Conservation (phyloP, 2,888 invertebrate species). For the Bedellia somnulentella region DNA sequence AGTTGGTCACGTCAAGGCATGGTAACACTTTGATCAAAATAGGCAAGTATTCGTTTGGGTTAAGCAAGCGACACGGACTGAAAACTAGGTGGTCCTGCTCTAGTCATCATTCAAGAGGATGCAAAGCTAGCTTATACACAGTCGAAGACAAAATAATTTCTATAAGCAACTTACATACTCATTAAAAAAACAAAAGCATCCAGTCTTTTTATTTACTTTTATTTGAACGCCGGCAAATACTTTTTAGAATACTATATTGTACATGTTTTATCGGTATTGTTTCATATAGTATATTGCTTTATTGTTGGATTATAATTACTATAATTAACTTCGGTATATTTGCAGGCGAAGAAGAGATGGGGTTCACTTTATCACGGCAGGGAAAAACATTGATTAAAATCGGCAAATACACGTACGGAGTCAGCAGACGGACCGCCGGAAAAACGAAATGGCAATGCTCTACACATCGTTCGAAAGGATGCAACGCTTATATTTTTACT, state of each 20-base stretch:
- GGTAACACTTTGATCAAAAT: conserved; percentile 7
- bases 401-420: conserved; percentile 12
- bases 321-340: too few species aligned
- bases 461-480: conserved; percentile 7
- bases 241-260: not conserved
- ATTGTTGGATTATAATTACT: too few species aligned
- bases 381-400: not conserved
- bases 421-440: too few species aligned
- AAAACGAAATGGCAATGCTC: conserved; percentile 9
- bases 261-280: not conserved
- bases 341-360: not conserved
- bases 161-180: too few species aligned
- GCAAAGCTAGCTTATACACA: conserved; percentile 9
- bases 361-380: not conserved
- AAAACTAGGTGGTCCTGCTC: conserved; percentile 12
- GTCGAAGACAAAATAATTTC: conserved; percentile 5
- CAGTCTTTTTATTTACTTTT: too few species aligned
- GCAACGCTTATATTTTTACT: conserved; percentile 8
- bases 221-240: too few species aligned
- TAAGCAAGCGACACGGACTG: conserved; percentile 6
- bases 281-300: too few species aligned
- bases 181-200: too few species aligned
- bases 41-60: conserved; percentile 9
- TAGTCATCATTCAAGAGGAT: conserved; percentile 8
- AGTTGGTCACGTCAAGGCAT: conserved; percentile 4